Evolutionary conservation across 1,140 invertebrate genomes (phyloP).

Genomic region (Ooceraea biroi): DNA sequence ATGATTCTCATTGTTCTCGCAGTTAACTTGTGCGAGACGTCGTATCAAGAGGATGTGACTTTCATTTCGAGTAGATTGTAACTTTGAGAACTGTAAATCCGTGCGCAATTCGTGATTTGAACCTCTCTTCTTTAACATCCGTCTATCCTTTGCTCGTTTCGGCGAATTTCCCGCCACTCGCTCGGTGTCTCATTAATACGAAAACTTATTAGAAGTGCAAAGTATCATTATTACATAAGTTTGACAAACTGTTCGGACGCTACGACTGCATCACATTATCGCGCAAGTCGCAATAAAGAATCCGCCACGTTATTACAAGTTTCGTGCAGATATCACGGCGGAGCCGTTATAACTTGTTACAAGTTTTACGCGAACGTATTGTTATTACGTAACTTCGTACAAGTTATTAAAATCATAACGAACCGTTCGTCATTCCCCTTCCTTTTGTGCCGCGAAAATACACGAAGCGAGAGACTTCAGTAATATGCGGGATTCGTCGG

Average conservation of each 20-base stretch:
- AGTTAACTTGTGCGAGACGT: not conserved
- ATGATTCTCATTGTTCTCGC: not conserved
- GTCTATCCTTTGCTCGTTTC: too few relatives aligned
- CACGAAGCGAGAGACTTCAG: not conserved
- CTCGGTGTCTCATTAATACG: too few relatives aligned
- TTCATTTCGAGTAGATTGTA: too few relatives aligned
- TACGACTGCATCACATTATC: constrained; percentile 1
- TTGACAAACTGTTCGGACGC: not conserved
- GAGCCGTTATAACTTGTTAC: constrained; percentile 29
- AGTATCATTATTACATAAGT: too few relatives aligned
- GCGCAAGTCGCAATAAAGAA: constrained; percentile 32
- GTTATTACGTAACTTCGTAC: constrained; percentile 41
- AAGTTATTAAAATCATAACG: constrained; percentile 45
- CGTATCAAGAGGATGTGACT: too few relatives aligned
- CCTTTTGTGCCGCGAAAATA: not conserved
- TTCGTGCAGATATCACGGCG: constrained; percentile 3
- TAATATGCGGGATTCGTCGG: not conserved
- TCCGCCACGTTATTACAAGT: constrained; percentile 30
- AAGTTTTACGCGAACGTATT: constrained; percentile 29
- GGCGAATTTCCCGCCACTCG: too few relatives aligned
- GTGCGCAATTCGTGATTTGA: too few relatives aligned
- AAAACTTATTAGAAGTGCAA: too few relatives aligned
- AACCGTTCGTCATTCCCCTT: constrained; percentile 26
- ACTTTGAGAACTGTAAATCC: too few relatives aligned
- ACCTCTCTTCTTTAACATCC: too few relatives aligned